These are phyloP conservation scores for Psophia crepitans DNA, from an alignment of 2,113 vertebrate genomes.

Conservation along the genomic window DNA sequence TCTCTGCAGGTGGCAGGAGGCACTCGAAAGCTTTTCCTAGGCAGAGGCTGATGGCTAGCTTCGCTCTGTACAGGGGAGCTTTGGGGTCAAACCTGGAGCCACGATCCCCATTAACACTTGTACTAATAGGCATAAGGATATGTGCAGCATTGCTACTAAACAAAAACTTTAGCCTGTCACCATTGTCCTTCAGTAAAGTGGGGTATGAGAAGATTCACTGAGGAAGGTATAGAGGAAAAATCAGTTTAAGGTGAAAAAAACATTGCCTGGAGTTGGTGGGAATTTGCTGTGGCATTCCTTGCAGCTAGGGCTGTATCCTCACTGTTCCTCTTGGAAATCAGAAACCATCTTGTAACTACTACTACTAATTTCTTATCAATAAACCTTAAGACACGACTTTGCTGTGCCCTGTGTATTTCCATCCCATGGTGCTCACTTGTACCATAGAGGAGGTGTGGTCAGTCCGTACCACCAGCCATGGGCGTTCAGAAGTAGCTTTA, in stretches of 20 bases:
- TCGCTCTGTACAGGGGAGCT: background rate
- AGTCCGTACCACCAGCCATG: background rate
- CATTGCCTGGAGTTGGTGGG: no score
- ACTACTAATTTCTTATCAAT: background rate
- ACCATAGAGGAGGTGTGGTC: rapidly evolving
- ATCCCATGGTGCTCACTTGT: rapidly evolving
- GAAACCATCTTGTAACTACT: background rate
- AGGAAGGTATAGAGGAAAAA: background rate
- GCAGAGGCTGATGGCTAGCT: background rate
- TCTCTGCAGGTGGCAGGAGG: background rate
- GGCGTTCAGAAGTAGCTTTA: background rate
- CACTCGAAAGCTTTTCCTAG: background rate
- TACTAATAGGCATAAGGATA: background rate
- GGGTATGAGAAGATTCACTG: background rate
- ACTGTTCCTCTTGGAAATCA: background rate
- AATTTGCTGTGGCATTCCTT: background rate
- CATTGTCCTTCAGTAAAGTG: background rate
- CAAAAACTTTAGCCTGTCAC: background rate
- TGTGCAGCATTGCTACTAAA: background rate
- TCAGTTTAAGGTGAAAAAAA: background rate
- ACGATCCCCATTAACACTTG: background rate
- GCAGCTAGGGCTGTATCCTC: background rate
- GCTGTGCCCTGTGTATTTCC: background rate
- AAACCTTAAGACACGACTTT: background rate
- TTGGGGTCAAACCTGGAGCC: background rate